phyloP scores from a whole-genome alignment of 2,888 invertebrate genomes.

The Odontothrips loti region DNA sequence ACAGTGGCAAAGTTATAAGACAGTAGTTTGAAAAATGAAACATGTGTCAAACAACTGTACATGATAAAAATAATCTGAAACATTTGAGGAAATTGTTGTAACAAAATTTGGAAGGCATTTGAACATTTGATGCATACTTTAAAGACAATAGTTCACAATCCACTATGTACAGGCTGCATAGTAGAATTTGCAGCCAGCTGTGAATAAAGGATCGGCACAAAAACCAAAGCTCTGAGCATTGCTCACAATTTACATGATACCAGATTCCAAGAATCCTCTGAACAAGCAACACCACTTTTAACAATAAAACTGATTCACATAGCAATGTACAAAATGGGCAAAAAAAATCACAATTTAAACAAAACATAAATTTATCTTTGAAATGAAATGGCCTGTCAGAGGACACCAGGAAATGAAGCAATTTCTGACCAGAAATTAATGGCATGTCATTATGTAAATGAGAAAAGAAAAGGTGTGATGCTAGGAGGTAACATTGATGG shows the following conservation, averaged over 20 bases:
- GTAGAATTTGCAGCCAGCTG: background rate
- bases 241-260: constrained; percentile 10
- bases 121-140: background rate
- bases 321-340: constrained; percentile 2
- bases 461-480: constrained; percentile 26
- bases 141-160: background rate
- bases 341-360: constrained; percentile 12
- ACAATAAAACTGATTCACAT: constrained; percentile 23
- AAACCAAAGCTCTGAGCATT: constrained; percentile 19
- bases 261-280: constrained; percentile 10
- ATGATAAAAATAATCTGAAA: background rate
- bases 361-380: constrained; percentile 5
- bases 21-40: background rate
- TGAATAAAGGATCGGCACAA: background rate
- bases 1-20: no score
- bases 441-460: constrained; percentile 14
- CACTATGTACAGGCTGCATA: background rate
- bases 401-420: background rate
- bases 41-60: background rate
- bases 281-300: constrained; percentile 16
- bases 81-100: background rate
- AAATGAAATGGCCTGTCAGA: constrained; percentile 23
- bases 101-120: background rate
- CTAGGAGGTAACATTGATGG: constrained; percentile 16
- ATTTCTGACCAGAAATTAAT: constrained; percentile 17